A percentile compares a stretch with the other conserved stretches of the same genome.
These are phyloP conservation scores for Vanessa cardui DNA, from an alignment of 2,888 invertebrate genomes.

Conservation along the genomic window DNA sequence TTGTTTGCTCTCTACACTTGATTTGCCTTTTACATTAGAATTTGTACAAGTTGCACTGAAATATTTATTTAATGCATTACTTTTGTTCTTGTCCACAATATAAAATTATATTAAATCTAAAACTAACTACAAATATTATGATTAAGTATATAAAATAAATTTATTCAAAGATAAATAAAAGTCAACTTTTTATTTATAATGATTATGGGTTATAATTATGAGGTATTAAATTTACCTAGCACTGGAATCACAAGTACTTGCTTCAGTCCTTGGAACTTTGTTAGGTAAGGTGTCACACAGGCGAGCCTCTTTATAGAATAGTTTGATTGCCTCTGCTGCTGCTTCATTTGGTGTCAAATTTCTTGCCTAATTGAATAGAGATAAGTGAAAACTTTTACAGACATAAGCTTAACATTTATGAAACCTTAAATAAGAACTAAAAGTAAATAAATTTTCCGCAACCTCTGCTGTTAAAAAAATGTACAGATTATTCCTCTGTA, in stretches of 20 bases:
- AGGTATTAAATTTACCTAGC: constrained; percentile 55
- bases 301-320: constrained; percentile 92
- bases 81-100: too few species aligned
- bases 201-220: background rate
- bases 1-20: constrained; percentile 53
- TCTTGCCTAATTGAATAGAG: constrained; percentile 76
- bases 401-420: too few species aligned
- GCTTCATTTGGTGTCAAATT: constrained; percentile 93
- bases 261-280: constrained; percentile 87
- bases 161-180: background rate
- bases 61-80: constrained; percentile 9
- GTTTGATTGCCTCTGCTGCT: constrained; percentile 93
- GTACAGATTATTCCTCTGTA: too few species aligned
- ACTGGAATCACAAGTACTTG: constrained; percentile 65
- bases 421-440: too few species aligned
- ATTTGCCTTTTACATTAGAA: constrained; percentile 55
- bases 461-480: too few species aligned
- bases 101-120: too few species aligned
- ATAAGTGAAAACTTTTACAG: too few species aligned
- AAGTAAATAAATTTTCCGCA: too few species aligned
- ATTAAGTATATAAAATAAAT: background rate
- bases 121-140: too few species aligned
- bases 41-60: constrained; percentile 65
- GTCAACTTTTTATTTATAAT: too few species aligned
- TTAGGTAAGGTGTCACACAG: constrained; percentile 89